phyloP scores from a whole-genome alignment of 2,797 vertebrate genomes.

The Steatocranus sp. region DNA sequence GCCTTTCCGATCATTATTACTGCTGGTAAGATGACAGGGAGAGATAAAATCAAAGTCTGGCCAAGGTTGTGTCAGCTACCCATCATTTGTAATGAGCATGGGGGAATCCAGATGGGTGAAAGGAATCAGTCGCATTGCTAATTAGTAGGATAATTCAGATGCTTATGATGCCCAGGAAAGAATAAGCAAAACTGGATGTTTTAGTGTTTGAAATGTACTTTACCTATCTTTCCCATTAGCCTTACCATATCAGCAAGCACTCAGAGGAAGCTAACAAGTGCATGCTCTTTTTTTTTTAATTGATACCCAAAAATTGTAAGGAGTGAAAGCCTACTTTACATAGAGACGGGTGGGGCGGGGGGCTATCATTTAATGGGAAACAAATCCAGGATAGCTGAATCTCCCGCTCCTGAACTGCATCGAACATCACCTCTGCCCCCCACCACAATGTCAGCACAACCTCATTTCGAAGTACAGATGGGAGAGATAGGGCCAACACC shows the following conservation, averaged over 20 bases:
- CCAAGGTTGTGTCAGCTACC: conserved; percentile 40
- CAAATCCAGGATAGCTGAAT: conserved; percentile 4
- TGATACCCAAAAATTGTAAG: not conserved
- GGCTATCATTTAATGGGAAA: conserved; percentile 50
- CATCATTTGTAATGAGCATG: conserved; percentile 28
- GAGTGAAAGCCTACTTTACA: conserved; percentile 3
- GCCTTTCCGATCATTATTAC: conserved; percentile 21
- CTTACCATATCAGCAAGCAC: not conserved
- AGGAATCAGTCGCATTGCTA: not conserved
- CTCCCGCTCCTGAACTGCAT: not conserved
- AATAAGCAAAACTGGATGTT: not conserved
- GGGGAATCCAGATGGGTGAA: conserved; percentile 4
- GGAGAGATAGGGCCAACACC: conserved; percentile 57
- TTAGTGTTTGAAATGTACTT: not conserved
- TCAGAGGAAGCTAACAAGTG: not conserved
- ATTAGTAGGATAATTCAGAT: conserved; percentile 23
- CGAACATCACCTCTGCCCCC: not conserved
- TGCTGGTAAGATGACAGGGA: conserved; percentile 6
- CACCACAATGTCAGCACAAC: conserved; percentile 56
- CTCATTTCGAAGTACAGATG: conserved; percentile 70
- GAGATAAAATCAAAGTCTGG: conserved; percentile 27
- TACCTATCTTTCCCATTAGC: not conserved
- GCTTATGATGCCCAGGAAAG: not conserved
- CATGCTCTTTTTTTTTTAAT: not conserved
- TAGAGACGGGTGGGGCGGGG: not conserved